Evolutionary conservation across 1,140 invertebrate genomes (phyloP).

Genomic region (Neoseiulus cucumeris): DNA sequence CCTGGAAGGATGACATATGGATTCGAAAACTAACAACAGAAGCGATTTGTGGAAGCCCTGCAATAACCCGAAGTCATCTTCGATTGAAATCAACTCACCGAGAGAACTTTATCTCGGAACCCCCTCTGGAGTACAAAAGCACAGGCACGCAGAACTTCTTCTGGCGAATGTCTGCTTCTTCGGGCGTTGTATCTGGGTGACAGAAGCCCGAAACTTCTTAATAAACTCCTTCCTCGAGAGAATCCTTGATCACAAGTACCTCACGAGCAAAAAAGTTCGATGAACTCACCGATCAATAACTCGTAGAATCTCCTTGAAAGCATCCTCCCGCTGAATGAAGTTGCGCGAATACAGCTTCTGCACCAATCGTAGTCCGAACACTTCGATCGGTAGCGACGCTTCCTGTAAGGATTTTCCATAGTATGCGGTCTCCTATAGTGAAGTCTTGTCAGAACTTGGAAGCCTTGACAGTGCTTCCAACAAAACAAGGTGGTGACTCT

Average conservation of each 20-base stretch:
- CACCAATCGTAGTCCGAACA: slow-evolving; percentile 70
- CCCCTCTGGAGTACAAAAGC: slow-evolving; percentile 51
- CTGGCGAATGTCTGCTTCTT: slow-evolving; percentile 34
- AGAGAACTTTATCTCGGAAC: slow-evolving; percentile 49
- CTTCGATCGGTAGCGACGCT: slow-evolving; percentile 63
- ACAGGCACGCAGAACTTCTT: slow-evolving; percentile 54
- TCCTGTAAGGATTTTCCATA: slow-evolving; percentile 59
- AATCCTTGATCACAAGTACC: not conserved
- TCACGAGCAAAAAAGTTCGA: not conserved
- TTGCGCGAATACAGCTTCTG: slow-evolving; percentile 84
- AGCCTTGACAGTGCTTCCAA: slow-evolving; percentile 11
- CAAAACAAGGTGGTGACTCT: slow-evolving; percentile 15
- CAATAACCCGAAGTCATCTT: too few species aligned
- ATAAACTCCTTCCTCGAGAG: too few species aligned
- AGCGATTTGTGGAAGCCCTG: too few species aligned
- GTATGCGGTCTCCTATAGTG: too few species aligned
- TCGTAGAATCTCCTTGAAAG: slow-evolving; percentile 46
- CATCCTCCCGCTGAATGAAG: slow-evolving; percentile 75
- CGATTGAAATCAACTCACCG: too few species aligned
- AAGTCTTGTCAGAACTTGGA: slow-evolving; percentile 22
- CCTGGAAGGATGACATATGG: slow-evolving; percentile 20
- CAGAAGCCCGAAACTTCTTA: not conserved
- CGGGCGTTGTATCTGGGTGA: slow-evolving; percentile 16
- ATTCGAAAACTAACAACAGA: too few species aligned
- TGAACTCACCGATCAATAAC: slow-evolving; percentile 12